These are phyloP conservation scores for Larimichthys crocea DNA, from an alignment of 2,113 vertebrate species.

Conservation along the genomic window DNA sequence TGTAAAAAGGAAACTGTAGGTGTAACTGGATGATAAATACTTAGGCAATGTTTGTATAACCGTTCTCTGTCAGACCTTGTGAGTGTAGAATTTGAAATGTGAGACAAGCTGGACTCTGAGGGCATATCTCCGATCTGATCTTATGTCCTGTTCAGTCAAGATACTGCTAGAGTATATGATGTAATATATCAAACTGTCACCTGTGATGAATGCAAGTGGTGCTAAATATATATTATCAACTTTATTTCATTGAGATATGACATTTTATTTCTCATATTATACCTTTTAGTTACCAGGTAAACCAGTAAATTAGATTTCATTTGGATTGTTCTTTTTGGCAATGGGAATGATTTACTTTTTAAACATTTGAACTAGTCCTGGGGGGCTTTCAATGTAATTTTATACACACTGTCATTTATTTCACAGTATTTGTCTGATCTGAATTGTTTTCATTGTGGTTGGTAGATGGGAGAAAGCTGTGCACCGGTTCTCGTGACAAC, in stretches of 20 bases:
- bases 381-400: not conserved
- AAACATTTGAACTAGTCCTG: not conserved
- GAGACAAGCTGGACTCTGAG: not conserved
- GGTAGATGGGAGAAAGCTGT: constrained; percentile 89
- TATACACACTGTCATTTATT: not conserved
- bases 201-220: no score
- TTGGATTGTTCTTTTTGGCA: not conserved
- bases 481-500: constrained; percentile 95
- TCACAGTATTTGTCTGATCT: not conserved
- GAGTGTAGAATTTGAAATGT: not conserved
- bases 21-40: not conserved
- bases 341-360: not conserved
- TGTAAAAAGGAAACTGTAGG: not conserved
- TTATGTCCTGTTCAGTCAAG: not conserved
- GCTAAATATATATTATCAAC: not conserved
- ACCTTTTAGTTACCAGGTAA: not conserved
- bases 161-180: not conserved
- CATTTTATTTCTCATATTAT: not conserved
- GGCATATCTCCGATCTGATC: not conserved
- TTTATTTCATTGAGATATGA: not conserved
- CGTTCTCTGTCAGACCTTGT: not conserved
- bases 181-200: not conserved
- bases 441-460: constrained; percentile 9
- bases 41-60: not conserved
- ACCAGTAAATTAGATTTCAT: not conserved